These are phyloP conservation scores for Andrena trimmerana DNA, from an alignment of 2,888 invertebrate genomes.

Conservation along the genomic window DNA sequence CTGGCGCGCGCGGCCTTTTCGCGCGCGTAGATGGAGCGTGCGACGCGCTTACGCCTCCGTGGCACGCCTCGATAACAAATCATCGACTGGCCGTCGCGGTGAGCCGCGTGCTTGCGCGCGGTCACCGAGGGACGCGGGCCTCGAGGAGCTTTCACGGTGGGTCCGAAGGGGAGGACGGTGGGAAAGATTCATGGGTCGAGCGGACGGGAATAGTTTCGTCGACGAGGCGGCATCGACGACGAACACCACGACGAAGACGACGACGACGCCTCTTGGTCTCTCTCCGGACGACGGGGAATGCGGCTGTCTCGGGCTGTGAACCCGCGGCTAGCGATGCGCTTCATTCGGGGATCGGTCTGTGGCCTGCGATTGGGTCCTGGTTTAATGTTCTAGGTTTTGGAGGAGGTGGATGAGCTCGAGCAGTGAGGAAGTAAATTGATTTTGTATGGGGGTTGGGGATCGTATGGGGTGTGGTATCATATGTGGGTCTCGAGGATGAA, in stretches of 20 bases:
- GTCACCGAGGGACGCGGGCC: slow-evolving; percentile 23
- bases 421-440: not conserved
- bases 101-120: slow-evolving; percentile 13
- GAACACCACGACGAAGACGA: slow-evolving; percentile 56
- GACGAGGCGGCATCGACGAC: slow-evolving; percentile 61
- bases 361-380: not conserved
- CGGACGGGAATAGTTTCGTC: slow-evolving; percentile 74
- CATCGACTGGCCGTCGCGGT: slow-evolving; percentile 69
- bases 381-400: not conserved
- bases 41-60: slow-evolving; percentile 71
- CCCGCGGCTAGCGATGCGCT: slow-evolving; percentile 42
- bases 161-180: slow-evolving; percentile 44
- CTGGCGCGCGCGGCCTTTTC: slow-evolving; percentile 20
- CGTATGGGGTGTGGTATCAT: not conserved
- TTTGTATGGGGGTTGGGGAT: not conserved
- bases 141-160: slow-evolving; percentile 21
- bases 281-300: slow-evolving; percentile 62
- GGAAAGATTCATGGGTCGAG: slow-evolving; percentile 69
- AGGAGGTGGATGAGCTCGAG: not conserved
- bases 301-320: slow-evolving; percentile 64
- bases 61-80: slow-evolving; percentile 82
- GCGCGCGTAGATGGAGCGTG: slow-evolving; percentile 72
- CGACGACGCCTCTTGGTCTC: slow-evolving; percentile 50
- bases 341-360: slow-evolving; percentile 25
- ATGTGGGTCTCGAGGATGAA: no score